phyloP scores from a whole-genome alignment of 1,140 invertebrate genomes.

The Linepithema humile region DNA sequence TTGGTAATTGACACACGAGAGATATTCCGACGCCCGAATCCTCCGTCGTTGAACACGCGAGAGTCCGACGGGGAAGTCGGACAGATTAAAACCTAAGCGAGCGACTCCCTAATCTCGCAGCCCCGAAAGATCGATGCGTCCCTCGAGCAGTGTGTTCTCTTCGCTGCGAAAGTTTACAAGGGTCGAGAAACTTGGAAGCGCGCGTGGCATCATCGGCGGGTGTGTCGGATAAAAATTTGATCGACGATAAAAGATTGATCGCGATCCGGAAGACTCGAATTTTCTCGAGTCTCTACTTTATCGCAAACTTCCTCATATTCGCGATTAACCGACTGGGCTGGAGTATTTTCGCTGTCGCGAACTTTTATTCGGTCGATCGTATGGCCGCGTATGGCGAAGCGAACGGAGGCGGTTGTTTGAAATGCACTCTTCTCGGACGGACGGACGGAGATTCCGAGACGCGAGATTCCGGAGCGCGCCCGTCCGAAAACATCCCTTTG shows the following conservation, averaged over 20 bases:
- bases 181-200: constrained; percentile 24
- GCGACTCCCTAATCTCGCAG: constrained; percentile 42
- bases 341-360: neutral
- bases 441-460: neutral
- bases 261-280: neutral
- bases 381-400: neutral
- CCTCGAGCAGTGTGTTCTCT: neutral
- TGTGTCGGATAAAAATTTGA: constrained; percentile 5
- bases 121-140: constrained; percentile 46
- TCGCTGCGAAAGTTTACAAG: neutral
- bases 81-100: constrained; percentile 53
- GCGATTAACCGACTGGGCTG: neutral
- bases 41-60: constrained; percentile 25
- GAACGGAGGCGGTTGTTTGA: neutral
- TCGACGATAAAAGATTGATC: constrained; percentile 37
- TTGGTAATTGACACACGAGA: constrained; percentile 48
- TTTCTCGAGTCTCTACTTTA: neutral
- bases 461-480: neutral
- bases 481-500: constrained; percentile 5
- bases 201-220: neutral
- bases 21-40: constrained; percentile 36
- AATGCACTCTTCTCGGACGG: neutral
- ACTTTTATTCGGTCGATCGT: neutral
- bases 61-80: constrained; percentile 42
- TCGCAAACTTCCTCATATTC: neutral